These are phyloP conservation scores for Archaeoteleia sp. DNA, from an alignment of 2,888 invertebrate genomes.

Conservation along the genomic window DNA sequence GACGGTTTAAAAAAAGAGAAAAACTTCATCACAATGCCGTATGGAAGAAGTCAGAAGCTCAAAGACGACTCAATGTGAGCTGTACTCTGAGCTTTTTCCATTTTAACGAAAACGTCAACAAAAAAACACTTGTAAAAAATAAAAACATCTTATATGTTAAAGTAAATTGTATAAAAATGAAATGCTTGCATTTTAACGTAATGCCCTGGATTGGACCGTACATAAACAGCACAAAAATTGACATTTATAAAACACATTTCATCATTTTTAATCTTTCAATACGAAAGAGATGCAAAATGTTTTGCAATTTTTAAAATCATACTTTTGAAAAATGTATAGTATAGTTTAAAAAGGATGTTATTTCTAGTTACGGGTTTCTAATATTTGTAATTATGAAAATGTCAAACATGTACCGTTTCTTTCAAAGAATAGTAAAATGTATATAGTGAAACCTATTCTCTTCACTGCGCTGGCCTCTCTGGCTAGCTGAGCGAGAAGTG, in stretches of 20 bases:
- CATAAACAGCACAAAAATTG: constrained; percentile 7
- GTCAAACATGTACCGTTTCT: too few relatives aligned
- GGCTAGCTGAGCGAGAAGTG: too few relatives aligned
- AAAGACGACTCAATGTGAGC: constrained; percentile 64
- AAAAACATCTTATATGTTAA: constrained; percentile 19
- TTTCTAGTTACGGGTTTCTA: too few relatives aligned
- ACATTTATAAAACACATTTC: constrained; percentile 7
- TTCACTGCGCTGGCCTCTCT: too few relatives aligned
- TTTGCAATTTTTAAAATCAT: too few relatives aligned
- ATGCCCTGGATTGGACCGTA: constrained; percentile 60
- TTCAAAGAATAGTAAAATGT: too few relatives aligned
- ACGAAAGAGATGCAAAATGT: too few relatives aligned
- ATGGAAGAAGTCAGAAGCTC: constrained; percentile 14
- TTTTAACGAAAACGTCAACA: constrained; percentile 6
- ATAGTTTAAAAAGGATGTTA: too few relatives aligned
- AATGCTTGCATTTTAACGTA: constrained; percentile 57
- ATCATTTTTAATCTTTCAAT: constrained; percentile 10
- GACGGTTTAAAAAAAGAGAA: neutral
- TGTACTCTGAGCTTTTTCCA: constrained; percentile 24
- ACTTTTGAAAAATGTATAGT: too few relatives aligned
- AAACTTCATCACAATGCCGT: constrained; percentile 25
- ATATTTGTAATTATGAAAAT: too few relatives aligned
- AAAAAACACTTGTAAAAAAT: constrained; percentile 19
- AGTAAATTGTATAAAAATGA: constrained; percentile 14
- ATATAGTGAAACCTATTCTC: too few relatives aligned